Percentiles rank a stretch among this genome's conserved stretches.
Evolutionary conservation across 2,113 vertebrate species (phyloP).

Genomic region (Nymphicus hollandicus): DNA sequence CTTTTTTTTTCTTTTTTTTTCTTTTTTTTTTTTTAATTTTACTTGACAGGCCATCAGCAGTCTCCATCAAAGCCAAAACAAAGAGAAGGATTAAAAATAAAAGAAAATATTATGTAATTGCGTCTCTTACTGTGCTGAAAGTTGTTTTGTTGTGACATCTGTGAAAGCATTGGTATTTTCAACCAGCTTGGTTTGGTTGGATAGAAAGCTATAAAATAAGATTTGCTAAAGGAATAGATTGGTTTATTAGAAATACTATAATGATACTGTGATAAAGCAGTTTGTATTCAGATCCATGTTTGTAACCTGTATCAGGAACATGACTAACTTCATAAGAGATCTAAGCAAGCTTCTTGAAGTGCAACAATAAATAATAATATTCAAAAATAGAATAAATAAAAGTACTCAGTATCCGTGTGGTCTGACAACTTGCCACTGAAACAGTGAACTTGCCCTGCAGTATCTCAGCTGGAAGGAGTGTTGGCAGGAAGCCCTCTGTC

Average conservation of each 20-base stretch:
- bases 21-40: background rate
- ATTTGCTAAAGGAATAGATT: background rate
- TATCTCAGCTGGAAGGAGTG: background rate
- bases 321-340: background rate
- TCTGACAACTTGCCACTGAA: rapidly evolving
- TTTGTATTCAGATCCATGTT: background rate
- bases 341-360: background rate
- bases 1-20: background rate
- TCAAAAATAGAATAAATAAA: background rate
- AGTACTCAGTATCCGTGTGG: rapidly evolving
- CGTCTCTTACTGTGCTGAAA: background rate
- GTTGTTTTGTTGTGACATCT: slow-evolving; percentile 26
- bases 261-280: background rate
- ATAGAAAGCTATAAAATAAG: background rate
- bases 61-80: background rate
- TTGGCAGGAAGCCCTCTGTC: background rate
- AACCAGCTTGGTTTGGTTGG: background rate
- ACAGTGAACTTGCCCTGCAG: rapidly evolving
- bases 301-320: background rate
- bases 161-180: background rate
- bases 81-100: background rate
- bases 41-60: background rate
- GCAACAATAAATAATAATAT: background rate
- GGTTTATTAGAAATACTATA: background rate
- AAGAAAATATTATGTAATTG: background rate